Conservation (phyloP, 2,797 vertebrate species). For the Lithobates pipiens region DNA sequence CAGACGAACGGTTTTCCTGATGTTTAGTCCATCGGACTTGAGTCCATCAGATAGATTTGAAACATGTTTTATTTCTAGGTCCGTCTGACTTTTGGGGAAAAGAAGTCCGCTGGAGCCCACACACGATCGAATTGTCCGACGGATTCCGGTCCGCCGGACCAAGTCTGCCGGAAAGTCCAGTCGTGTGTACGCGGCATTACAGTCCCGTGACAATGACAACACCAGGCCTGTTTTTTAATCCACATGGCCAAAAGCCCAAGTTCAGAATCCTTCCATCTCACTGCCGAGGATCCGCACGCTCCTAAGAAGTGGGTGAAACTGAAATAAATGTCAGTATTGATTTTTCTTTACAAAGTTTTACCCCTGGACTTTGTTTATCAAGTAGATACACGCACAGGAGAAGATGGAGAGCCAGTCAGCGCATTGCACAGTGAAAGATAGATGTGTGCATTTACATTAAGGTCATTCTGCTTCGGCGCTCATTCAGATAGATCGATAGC, state of each 20-base stretch:
- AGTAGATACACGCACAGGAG: neutral
- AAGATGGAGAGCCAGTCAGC: slow-evolving; percentile 3
- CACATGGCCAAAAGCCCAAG: neutral
- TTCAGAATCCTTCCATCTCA: neutral
- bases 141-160: too few species aligned
- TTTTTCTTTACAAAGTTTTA: slow-evolving; percentile 7
- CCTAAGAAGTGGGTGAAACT: neutral
- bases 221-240: too few species aligned
- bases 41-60: too few species aligned
- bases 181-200: too few species aligned
- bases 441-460: neutral
- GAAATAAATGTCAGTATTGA: slow-evolving; percentile 6
- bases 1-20: too few species aligned
- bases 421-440: neutral
- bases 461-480: slow-evolving; percentile 12
- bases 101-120: too few species aligned
- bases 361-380: slow-evolving; percentile 3
- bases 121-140: too few species aligned
- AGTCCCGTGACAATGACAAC: too few species aligned
- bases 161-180: too few species aligned
- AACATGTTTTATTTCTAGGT: too few species aligned
- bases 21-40: too few species aligned
- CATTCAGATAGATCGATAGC: slow-evolving; percentile 27
- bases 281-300: neutral
- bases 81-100: too few species aligned